Evolutionary conservation across 2,113 vertebrate species (phyloP).

Genomic region (Heterochromis multidens): DNA sequence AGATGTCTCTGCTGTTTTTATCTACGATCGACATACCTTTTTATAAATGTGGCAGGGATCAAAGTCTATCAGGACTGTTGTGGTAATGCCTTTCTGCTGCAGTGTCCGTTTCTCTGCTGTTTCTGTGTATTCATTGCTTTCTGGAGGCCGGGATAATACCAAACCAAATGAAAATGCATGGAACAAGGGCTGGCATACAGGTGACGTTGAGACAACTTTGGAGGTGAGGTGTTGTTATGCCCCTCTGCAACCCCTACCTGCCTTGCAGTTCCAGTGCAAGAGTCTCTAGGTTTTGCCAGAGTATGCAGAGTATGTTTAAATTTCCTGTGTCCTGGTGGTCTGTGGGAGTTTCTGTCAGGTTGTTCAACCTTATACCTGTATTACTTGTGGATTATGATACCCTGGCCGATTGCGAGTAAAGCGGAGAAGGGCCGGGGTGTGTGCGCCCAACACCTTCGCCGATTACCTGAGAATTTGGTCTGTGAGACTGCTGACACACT

Average conservation of each 20-base stretch:
- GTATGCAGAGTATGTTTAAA: no score
- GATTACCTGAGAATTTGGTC: rapidly evolving
- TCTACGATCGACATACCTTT: background rate
- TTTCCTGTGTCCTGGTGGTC: background rate
- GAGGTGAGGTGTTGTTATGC: background rate
- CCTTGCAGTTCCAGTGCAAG: no score
- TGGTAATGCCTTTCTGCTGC: background rate
- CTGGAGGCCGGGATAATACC: rapidly evolving
- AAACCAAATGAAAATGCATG: background rate
- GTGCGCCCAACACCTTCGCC: rapidly evolving
- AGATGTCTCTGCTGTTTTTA: background rate
- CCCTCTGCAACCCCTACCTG: no score
- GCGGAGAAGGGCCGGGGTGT: no score
- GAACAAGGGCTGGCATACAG: background rate
- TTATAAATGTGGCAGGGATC: background rate
- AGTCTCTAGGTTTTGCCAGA: no score
- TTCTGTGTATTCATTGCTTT: background rate
- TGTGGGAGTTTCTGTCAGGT: background rate
- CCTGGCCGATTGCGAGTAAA: no score
- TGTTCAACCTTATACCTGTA: background rate
- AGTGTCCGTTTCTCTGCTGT: no score
- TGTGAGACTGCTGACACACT: background rate
- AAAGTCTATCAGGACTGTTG: background rate
- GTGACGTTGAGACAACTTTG: rapidly evolving
- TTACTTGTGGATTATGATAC: background rate